phyloP scores from a whole-genome alignment of 2,113 vertebrate genomes.

The Phalacrocorax carbo region DNA sequence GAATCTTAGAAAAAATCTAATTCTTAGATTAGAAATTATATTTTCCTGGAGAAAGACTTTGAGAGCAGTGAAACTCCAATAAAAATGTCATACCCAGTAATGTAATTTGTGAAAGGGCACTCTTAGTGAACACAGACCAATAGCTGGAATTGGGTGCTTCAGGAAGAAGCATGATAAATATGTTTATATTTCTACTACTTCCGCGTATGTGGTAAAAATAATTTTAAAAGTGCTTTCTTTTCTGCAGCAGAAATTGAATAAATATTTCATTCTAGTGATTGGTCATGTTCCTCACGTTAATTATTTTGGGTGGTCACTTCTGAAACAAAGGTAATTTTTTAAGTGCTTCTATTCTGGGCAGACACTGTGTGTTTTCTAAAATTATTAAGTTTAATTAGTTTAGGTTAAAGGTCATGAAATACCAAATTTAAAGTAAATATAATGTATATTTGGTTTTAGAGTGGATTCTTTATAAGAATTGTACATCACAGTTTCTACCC shows the following conservation, averaged over 20 bases:
- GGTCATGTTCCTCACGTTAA: not conserved
- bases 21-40: not conserved
- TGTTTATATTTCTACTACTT: not conserved
- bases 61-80: not conserved
- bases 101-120: not conserved
- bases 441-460: not conserved
- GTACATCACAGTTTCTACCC: not conserved
- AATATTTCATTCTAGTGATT: not conserved
- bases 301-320: not conserved
- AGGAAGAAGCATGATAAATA: not conserved
- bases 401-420: not conserved
- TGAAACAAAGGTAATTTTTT: not conserved
- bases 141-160: not conserved
- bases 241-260: not conserved
- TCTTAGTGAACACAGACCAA: not conserved
- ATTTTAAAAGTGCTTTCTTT: not conserved
- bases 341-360: not conserved
- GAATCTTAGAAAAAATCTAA: not conserved
- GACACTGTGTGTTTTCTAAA: not conserved
- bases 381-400: slow-evolving; percentile 1
- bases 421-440: not conserved
- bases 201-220: not conserved
- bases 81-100: not conserved
- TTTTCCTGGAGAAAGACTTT: not conserved
- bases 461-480: not conserved